Evolutionary conservation across 64 coral and sea anemone genomes (phyloP), one percentile per base, ranked within the genome.

Genomic region (Montipora sp.): DNA sequence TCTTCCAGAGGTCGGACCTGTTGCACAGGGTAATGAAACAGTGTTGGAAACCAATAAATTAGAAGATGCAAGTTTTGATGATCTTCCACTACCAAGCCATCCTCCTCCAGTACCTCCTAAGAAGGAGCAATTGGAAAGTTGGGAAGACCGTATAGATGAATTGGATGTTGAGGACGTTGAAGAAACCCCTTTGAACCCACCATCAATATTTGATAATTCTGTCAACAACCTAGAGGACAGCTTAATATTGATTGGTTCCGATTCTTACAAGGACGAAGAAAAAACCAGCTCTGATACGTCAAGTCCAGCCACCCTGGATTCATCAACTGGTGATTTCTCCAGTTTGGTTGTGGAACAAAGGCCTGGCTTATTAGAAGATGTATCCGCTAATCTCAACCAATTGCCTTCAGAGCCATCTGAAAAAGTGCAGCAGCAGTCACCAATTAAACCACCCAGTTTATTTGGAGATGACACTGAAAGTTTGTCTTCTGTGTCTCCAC

Each of bases 381-480:
- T 11, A 85, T 46, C 51, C 7, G 13, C 23, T 0, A 11, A 24
- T 18, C 44, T 72, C 5, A 4, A 45, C 2, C 45, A 22, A 43
- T 23, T 48, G 13, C 45, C 5, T 43, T 13, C 11, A 71, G 20
- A 8, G 19, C 81, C 44, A 19, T 21, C 60, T 53, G 68, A 77
- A 23, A 59, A 89, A 8, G 53, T 36, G 4, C 7, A 69, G 36
- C 51, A 5, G 15, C 86, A 83, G 77, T 45, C 75, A 3, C 27
- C 92, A 8, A 76, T 94, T 5, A 83, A 89, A 87, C 95, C 95
- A 6, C 92, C 95, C 47, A 98, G 92, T 79, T 74, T 98, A 18
- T 98, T 98, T 80, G 91, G 90, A 88, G 92, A 98, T 51, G 92
- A 98, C 55, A 69, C 65, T 14, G 95, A 98, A 58, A 98, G 95